phyloP scores from a whole-genome alignment of 2,113 vertebrate genomes.

The Notechis scutatus region DNA sequence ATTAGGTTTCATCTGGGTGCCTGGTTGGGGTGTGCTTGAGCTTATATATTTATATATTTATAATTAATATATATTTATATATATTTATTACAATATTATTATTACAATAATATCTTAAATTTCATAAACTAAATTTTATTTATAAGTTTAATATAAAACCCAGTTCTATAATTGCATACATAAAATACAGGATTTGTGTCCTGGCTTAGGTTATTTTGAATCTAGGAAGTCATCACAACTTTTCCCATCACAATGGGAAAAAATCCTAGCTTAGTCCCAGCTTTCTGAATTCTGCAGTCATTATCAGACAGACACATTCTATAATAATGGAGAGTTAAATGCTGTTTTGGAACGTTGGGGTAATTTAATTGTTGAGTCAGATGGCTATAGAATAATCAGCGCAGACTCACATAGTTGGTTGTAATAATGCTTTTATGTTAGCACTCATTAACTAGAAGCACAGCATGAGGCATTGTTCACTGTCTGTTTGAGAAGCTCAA shows the following conservation, averaged over 20 bases:
- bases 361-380: conserved; percentile 42
- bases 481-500: conserved; percentile 15
- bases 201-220: background rate
- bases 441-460: conserved; percentile 32
- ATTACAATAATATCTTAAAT: background rate
- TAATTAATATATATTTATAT: no score
- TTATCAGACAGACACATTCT: background rate
- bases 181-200: background rate
- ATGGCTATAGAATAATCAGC: background rate
- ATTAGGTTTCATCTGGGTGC: no score
- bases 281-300: conserved; percentile 6
- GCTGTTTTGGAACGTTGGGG: conserved; percentile 11
- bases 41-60: no score
- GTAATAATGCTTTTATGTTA: conserved; percentile 31
- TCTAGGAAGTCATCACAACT: background rate
- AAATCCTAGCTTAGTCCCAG: background rate
- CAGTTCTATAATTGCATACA: background rate
- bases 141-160: background rate
- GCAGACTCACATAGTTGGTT: conserved; percentile 12
- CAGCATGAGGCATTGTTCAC: background rate
- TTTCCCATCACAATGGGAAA: background rate
- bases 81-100: no score
- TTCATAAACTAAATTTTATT: background rate
- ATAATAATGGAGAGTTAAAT: conserved; percentile 17
- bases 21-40: no score